Evolutionary conservation across 2,797 vertebrate species (phyloP).

Genomic region (Betta splendens): DNA sequence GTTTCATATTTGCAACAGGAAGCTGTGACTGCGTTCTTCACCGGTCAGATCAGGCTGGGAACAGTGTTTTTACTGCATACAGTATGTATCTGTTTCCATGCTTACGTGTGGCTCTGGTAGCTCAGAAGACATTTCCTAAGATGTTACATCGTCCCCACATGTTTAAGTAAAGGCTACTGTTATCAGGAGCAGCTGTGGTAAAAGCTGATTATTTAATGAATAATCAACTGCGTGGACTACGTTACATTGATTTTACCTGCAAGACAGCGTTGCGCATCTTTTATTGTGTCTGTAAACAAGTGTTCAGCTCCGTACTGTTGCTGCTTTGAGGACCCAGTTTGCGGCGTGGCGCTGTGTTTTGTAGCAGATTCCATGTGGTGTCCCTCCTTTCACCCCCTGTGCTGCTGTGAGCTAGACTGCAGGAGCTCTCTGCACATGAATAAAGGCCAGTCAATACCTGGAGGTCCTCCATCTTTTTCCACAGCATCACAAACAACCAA

Average conservation of each 20-base stretch:
- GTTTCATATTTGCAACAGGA: too few species aligned
- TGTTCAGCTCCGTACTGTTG: background rate
- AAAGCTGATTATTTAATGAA: background rate
- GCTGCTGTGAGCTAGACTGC: conserved; percentile 19
- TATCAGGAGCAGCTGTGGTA: too few species aligned
- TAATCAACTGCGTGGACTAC: background rate
- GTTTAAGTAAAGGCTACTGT: background rate
- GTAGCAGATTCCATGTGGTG: background rate
- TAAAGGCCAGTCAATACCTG: conserved; percentile 36
- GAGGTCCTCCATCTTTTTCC: conserved; percentile 24
- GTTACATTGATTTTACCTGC: background rate
- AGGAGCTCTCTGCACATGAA: conserved; percentile 17
- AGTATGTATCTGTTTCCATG: too few species aligned
- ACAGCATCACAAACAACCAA: background rate
- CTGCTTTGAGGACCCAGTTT: background rate
- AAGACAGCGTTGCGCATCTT: background rate
- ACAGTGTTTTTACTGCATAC: too few species aligned
- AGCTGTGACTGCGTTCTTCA: too few species aligned
- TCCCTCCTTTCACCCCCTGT: background rate
- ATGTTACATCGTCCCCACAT: too few species aligned
- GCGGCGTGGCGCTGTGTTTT: background rate
- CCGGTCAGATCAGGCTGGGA: too few species aligned
- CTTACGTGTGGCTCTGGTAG: too few species aligned
- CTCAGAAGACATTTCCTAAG: too few species aligned
- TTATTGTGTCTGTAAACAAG: background rate